These are phyloP conservation scores for Collichthys lucidus DNA, from an alignment of 2,113 vertebrate genomes.

Conservation along the genomic window DNA sequence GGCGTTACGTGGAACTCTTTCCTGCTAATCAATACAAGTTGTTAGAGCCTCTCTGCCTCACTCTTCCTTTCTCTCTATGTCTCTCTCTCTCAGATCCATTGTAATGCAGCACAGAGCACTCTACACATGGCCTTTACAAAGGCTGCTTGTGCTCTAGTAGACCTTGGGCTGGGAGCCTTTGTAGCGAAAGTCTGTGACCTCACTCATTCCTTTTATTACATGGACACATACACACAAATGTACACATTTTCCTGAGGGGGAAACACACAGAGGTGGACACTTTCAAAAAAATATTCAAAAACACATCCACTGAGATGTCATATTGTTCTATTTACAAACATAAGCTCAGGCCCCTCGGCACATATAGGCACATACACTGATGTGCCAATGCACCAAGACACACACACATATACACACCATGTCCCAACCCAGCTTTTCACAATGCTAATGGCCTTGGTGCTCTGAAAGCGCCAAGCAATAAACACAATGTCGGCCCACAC, in stretches of 20 bases:
- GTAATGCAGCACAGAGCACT: constrained; percentile 78
- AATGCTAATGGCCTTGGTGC: constrained; percentile 71
- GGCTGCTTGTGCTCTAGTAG: constrained; percentile 76
- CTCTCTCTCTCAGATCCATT: constrained; percentile 70
- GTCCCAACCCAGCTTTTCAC: constrained; percentile 60
- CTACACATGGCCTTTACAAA: constrained; percentile 79
- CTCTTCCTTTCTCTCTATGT: neutral
- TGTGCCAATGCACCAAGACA: constrained; percentile 24
- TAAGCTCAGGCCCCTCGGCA: constrained; percentile 24
- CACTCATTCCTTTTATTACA: constrained; percentile 65
- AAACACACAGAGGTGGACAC: constrained; percentile 10
- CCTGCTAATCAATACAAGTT: constrained; percentile 69
- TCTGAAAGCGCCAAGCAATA: constrained; percentile 66
- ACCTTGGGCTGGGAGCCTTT: constrained; percentile 77
- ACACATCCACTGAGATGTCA: constrained; percentile 22
- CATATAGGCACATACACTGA: constrained; percentile 13
- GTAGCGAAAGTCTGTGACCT: constrained; percentile 77
- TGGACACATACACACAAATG: constrained; percentile 35
- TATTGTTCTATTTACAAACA: constrained; percentile 55
- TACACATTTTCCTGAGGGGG: constrained; percentile 23
- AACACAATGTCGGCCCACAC: constrained; percentile 68
- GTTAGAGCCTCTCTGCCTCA: constrained; percentile 33
- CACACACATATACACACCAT: constrained; percentile 2
- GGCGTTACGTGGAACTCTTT: constrained; percentile 58
- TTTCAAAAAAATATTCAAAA: neutral